Evolutionary conservation across 2,888 invertebrate genomes (phyloP), one percentile per base, ranked within the genome.

Genomic region (Campopleginae sp.): DNA sequence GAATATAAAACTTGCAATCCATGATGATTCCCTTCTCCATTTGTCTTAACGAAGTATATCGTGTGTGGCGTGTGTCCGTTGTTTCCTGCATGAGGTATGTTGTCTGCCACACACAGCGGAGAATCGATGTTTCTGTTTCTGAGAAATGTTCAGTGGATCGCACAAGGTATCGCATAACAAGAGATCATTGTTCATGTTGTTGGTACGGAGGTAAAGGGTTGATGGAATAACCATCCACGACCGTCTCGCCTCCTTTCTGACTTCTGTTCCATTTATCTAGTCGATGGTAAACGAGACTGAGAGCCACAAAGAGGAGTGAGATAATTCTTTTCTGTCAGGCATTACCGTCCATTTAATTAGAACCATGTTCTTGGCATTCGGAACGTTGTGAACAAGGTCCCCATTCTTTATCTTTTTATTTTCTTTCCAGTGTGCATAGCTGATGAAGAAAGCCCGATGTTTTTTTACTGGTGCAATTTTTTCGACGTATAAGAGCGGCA

Each of bases 181-280:
- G 85, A 76, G 58, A 82, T 82, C 82, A 61, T 82, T 82, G 85
- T 85, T 85, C 82, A 65, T 65, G 63, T 51, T 61, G 12, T 42
- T 19, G 54, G 66, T n/a, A 68, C 58, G 12, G 42, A 31, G 58
- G 66, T 14, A 68, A 74, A 68, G 68, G 76, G 44, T 74, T 74
- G 77, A 61, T 58, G 44, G 44, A 48, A 19, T 72, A 75, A 76
- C 71, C 44, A 80, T 76, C 42, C 54, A 44, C 23, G 38, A 63
- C 65, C 38, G 54, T 51, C 68, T 48, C 48, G 12, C 54, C 23
- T 74, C 74, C 27, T 38, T 19, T 33, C n/a, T 12, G 19, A 19
- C n/a, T n/a, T 17, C n/a, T 51, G n/a, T 71, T 19, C 44, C 17
- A 46, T 14, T 68, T 42, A 19, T 23, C 66, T 66, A 42, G 19